phyloP scores from a whole-genome alignment of 2,797 vertebrate species.

The Lacerta bilineata region DNA sequence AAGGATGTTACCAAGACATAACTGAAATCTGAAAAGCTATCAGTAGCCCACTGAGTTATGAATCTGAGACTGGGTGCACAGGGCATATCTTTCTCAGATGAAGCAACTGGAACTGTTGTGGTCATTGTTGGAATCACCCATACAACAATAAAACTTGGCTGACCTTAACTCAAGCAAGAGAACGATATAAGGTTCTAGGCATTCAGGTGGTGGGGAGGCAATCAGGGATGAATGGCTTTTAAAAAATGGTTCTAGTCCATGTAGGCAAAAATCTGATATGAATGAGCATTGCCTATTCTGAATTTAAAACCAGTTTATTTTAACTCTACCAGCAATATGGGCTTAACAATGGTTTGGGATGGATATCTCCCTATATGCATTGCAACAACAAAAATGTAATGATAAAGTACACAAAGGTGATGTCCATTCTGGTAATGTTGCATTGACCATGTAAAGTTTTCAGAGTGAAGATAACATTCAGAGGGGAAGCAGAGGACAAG shows the following conservation, averaged over 20 bases:
- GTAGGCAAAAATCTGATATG: not conserved
- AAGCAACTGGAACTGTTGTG: no score
- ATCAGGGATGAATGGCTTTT: not conserved
- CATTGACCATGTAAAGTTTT: not conserved
- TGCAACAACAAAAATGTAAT: not conserved
- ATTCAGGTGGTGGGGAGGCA: no score
- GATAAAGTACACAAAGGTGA: not conserved
- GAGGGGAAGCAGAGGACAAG: not conserved
- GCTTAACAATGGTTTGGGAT: not conserved
- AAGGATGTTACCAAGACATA: not conserved
- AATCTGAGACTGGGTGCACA: not conserved
- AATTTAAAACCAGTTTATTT: not conserved
- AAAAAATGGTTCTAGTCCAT: no score
- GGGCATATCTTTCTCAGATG: no score
- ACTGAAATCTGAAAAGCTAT: not conserved
- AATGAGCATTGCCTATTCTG: not conserved
- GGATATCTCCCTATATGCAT: not conserved
- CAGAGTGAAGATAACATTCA: not conserved
- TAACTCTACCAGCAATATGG: not conserved
- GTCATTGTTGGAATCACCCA: no score
- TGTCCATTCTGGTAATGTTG: not conserved
- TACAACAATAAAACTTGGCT: no score
- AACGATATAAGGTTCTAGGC: no score
- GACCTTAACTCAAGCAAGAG: no score
- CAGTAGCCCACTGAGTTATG: not conserved